A percentile compares a stretch with the other conserved stretches of the same genome.
These are phyloP conservation scores for Mnemiopsis leidyi DNA, from an alignment of 37 sponge, comb jelly and placozoan genomes.

Conservation along the genomic window DNA sequence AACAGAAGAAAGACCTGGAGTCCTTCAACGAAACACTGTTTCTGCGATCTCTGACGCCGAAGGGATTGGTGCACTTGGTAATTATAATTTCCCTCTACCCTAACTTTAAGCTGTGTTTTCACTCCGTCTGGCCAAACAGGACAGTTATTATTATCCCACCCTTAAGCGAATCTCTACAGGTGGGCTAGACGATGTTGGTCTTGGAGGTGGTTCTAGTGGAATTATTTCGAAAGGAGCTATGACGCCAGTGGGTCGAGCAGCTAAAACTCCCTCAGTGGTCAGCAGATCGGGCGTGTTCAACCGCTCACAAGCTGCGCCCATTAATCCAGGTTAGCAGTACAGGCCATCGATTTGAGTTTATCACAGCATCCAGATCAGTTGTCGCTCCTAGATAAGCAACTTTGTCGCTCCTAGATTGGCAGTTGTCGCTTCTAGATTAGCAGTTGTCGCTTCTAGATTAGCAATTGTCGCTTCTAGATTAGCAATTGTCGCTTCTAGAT, in stretches of 20 bases:
- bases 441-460: too few relatives aligned
- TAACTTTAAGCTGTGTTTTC: too few relatives aligned
- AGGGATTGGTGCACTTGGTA: conserved; percentile 41
- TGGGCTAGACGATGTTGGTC: neutral
- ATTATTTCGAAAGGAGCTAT: conserved; percentile 8
- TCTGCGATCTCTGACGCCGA: neutral
- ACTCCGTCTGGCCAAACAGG: too few relatives aligned
- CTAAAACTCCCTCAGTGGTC: neutral
- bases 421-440: too few relatives aligned
- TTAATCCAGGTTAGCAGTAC: neutral
- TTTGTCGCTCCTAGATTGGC: neutral
- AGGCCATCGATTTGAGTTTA: neutral
- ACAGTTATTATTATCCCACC: too few relatives aligned
- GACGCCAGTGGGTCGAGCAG: neutral
- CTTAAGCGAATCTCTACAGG: neutral
- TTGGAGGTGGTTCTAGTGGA: neutral
- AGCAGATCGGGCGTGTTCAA: neutral
- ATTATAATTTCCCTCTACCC: too few relatives aligned
- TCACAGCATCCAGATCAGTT: too few relatives aligned
- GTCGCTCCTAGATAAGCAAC: neutral
- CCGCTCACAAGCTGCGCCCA: neutral
- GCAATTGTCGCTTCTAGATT: too few relatives aligned
- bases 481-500: too few relatives aligned
- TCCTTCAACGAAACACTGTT: conserved; percentile 32
- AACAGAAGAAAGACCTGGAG: conserved; percentile 53